phyloP scores from a whole-genome alignment of 2,888 invertebrate genomes.

The Automeris io region DNA sequence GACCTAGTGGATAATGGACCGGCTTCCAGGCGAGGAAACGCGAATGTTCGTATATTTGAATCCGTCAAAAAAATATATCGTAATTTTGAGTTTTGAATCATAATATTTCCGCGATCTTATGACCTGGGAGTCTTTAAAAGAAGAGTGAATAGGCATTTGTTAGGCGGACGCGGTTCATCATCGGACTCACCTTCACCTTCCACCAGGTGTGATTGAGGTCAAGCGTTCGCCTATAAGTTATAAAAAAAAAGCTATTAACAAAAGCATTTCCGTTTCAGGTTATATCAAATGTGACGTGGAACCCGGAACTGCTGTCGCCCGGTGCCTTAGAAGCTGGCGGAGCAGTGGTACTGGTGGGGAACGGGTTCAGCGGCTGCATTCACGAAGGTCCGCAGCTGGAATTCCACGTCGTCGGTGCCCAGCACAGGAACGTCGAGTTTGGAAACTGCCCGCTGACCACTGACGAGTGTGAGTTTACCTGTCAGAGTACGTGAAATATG shows the following conservation, averaged over 20 bases:
- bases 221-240: no score
- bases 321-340: constrained; percentile 84
- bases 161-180: no score
- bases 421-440: constrained; percentile 83
- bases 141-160: no score
- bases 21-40: no score
- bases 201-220: no score
- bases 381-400: constrained; percentile 91
- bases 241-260: not conserved
- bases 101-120: no score
- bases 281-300: constrained; percentile 87
- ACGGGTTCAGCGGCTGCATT: constrained; percentile 89
- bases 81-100: no score
- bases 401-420: constrained; percentile 80
- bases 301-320: constrained; percentile 83
- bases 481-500: not conserved
- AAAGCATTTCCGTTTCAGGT: constrained; percentile 64
- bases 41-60: no score
- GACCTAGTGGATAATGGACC: no score
- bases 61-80: no score
- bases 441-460: constrained; percentile 85
- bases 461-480: constrained; percentile 82
- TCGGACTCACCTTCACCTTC: no score
- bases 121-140: no score
- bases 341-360: constrained; percentile 86